phyloP scores from a whole-genome alignment of 1,140 invertebrate species.

The Planococcus citri region DNA sequence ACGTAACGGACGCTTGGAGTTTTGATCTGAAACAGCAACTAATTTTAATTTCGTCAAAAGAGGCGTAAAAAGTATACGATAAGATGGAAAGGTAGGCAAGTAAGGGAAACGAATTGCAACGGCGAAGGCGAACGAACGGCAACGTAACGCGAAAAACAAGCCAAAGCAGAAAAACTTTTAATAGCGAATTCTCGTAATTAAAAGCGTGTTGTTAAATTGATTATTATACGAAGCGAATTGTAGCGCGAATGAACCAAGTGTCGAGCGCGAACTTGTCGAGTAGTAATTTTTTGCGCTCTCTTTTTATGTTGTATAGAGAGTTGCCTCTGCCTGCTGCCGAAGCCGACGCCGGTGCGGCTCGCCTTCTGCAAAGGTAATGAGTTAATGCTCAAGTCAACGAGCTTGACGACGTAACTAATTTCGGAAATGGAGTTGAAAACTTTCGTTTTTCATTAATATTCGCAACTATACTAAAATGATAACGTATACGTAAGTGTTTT shows the following conservation, averaged over 20 bases:
- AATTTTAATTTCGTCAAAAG: no score
- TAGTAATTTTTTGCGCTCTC: not conserved
- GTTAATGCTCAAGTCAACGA: not conserved
- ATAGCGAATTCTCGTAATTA: constrained; percentile 7
- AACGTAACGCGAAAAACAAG: no score
- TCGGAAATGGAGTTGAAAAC: not conserved
- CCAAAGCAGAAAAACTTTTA: not conserved
- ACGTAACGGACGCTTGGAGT: no score
- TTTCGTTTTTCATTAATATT: not conserved
- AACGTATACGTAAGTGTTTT: not conserved
- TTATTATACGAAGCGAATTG: not conserved
- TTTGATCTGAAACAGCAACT: no score
- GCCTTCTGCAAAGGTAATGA: not conserved
- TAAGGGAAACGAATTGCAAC: no score
- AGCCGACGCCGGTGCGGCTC: not conserved
- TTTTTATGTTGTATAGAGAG: not conserved
- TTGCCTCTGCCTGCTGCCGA: no score
- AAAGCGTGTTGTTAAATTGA: not conserved
- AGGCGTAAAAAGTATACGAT: no score
- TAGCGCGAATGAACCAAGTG: not conserved
- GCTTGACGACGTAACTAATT: constrained; percentile 1
- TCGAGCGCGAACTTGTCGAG: not conserved
- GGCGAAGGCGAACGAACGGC: no score
- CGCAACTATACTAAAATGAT: not conserved
- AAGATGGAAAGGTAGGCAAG: no score